Evolutionary conservation across 2,888 invertebrate species (phyloP).

Genomic region (Frankliniella fusca): DNA sequence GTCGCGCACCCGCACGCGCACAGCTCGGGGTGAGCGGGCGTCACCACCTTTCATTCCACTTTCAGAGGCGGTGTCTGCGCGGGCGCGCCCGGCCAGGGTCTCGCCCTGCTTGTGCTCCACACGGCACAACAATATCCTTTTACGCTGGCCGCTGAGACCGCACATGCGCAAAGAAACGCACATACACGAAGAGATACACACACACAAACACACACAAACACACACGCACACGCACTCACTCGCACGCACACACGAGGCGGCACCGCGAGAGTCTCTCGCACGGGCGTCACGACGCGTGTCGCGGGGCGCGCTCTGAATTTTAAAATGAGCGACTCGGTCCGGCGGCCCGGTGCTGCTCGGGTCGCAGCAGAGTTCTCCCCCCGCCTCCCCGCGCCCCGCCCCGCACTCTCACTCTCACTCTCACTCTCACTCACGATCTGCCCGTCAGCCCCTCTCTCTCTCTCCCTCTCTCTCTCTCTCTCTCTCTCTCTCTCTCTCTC

Average conservation of each 20-base stretch:
- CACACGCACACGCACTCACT: not conserved
- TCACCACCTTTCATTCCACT: too few relatives aligned
- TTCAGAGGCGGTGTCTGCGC: too few relatives aligned
- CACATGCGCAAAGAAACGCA: not conserved
- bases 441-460: too few relatives aligned
- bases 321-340: not conserved
- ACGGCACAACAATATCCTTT: too few relatives aligned
- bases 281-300: not conserved
- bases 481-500: not conserved
- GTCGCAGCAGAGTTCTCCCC: not conserved
- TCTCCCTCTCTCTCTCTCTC: not conserved
- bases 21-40: too few relatives aligned
- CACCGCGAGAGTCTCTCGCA: not conserved
- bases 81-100: too few relatives aligned
- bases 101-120: too few relatives aligned
- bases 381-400: too few relatives aligned
- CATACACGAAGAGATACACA: not conserved
- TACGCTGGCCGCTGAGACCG: not conserved
- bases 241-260: not conserved
- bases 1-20: too few relatives aligned
- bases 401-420: too few relatives aligned
- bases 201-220: not conserved
- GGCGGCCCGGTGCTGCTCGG: not conserved
- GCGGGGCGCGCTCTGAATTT: conserved; percentile 11
- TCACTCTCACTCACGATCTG: too few relatives aligned